phyloP scores from a whole-genome alignment of 2,113 vertebrate species.

The Tapirus terrestris region DNA sequence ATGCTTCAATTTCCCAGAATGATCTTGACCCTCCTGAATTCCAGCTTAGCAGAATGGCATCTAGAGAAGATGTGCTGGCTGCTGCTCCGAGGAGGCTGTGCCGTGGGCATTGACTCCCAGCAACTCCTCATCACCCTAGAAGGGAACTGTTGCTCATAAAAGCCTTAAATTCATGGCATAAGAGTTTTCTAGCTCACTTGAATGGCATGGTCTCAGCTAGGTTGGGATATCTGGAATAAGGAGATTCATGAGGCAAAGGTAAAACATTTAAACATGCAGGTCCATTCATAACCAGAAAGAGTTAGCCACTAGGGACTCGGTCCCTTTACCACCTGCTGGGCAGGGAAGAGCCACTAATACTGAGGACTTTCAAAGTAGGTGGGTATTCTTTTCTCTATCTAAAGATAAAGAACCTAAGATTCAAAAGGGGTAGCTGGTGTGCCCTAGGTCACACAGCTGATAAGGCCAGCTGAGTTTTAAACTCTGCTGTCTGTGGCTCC shows the following conservation, averaged over 20 bases:
- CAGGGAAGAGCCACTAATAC: background rate
- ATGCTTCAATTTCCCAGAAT: fast-evolving
- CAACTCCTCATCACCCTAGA: background rate
- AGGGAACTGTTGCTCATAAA: background rate
- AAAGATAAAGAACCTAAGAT: background rate
- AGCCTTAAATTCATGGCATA: background rate
- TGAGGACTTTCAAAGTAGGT: background rate
- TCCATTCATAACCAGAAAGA: background rate
- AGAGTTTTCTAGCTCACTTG: background rate
- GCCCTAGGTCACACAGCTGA: background rate
- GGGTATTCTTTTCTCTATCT: background rate
- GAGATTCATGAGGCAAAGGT: background rate
- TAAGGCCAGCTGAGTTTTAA: background rate
- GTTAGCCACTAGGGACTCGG: too few species aligned
- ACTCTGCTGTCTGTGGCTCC: background rate
- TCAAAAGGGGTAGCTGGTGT: background rate
- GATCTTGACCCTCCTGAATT: background rate
- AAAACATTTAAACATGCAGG: background rate
- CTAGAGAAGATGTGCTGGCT: background rate
- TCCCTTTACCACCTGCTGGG: background rate
- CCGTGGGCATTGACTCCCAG: too few species aligned
- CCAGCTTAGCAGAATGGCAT: background rate
- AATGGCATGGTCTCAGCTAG: background rate
- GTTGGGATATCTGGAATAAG: background rate
- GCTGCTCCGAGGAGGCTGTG: background rate